Percentiles rank a stretch among this genome's conserved stretches.
phyloP scores from a whole-genome alignment of 2,797 vertebrate genomes.

The Scleropages formosus region DNA sequence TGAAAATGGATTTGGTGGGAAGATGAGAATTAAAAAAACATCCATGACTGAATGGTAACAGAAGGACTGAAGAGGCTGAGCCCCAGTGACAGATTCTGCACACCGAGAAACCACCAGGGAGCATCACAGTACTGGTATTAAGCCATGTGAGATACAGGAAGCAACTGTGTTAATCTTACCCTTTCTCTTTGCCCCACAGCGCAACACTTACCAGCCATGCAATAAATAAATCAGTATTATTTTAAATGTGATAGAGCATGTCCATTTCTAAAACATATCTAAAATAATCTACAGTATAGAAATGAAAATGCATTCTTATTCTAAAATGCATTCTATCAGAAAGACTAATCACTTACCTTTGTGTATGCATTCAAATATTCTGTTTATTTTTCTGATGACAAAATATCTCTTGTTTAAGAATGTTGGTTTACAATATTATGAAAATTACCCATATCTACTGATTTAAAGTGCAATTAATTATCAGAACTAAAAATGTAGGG shows the following conservation, averaged over 20 bases:
- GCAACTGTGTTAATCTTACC: conserved; percentile 54
- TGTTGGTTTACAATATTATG: too few species aligned
- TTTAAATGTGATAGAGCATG: conserved; percentile 10
- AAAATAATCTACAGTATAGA: conserved; percentile 7
- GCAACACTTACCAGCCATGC: conserved; percentile 63
- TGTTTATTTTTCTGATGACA: too few species aligned
- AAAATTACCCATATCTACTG: too few species aligned
- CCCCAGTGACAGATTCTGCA: conserved; percentile 38
- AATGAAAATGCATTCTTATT: conserved; percentile 1
- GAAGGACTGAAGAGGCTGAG: conserved; percentile 52
- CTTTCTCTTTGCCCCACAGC: conserved; percentile 42
- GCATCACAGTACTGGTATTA: conserved; percentile 13
- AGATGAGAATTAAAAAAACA: neutral
- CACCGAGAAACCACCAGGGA: conserved; percentile 11
- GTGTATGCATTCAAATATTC: too few species aligned
- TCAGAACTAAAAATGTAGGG: too few species aligned
- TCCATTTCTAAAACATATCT: conserved; percentile 4
- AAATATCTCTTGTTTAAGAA: too few species aligned
- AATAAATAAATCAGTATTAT: conserved; percentile 38
- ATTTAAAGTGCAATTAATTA: too few species aligned
- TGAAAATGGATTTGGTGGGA: neutral
- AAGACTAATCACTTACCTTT: neutral
- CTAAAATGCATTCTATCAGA: neutral
- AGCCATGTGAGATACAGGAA: conserved; percentile 31
- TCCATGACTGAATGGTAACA: neutral